Conservation (phyloP, 1,140 invertebrate genomes). For the Orussus abietinus region DNA sequence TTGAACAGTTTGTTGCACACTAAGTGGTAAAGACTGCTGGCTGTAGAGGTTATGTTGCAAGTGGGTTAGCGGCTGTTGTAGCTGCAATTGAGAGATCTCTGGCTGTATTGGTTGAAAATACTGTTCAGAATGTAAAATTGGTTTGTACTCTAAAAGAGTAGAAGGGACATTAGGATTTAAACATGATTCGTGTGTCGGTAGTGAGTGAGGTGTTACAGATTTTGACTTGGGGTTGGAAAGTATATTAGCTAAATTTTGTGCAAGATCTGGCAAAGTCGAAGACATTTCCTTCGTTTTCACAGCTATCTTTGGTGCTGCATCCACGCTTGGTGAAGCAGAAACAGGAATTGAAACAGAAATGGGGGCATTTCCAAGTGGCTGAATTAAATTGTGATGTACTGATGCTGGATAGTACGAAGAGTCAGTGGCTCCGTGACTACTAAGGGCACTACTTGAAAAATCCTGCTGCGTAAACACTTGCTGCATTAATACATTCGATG, state of each 20-base stretch:
- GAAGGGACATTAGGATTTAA: constrained; percentile 14
- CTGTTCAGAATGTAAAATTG: constrained; percentile 38
- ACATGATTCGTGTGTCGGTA: constrained; percentile 27
- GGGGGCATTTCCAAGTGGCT: constrained; percentile 9
- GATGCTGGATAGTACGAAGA: constrained; percentile 16
- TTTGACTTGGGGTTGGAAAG: constrained; percentile 51
- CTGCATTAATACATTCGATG: constrained; percentile 13
- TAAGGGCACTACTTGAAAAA: constrained; percentile 2
- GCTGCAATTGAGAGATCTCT: constrained; percentile 29
- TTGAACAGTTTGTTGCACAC: no score
- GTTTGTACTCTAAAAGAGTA: constrained; percentile 17
- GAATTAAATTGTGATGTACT: constrained; percentile 24
- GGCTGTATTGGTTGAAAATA: constrained; percentile 47
- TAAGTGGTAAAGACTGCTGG: not conserved
- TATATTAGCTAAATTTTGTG: constrained; percentile 51
- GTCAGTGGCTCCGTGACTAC: constrained; percentile 16
- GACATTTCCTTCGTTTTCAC: constrained; percentile 46
- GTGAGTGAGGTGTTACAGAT: constrained; percentile 31
- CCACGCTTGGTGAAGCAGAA: constrained; percentile 22
- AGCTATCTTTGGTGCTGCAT: constrained; percentile 33
- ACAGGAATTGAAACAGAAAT: constrained; percentile 12
- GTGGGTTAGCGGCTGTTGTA: constrained; percentile 19
- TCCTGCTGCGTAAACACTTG: constrained; percentile 19
- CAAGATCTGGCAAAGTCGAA: constrained; percentile 47
- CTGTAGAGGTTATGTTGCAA: constrained; percentile 1